phyloP scores from a whole-genome alignment of 2,113 vertebrate genomes.

The Willisornis vidua region DNA sequence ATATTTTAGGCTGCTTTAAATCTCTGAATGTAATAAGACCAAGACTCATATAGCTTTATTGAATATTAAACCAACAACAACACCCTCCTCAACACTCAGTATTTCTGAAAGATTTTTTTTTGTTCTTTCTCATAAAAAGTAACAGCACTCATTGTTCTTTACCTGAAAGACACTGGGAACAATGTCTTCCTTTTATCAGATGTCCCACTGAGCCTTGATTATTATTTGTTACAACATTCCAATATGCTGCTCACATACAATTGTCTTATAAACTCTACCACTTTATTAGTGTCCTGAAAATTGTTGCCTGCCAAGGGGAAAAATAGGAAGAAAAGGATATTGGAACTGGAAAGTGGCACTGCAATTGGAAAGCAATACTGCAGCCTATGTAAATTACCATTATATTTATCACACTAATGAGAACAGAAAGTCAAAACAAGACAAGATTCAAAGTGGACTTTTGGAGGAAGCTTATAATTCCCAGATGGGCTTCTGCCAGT shows the following conservation, averaged over 20 bases:
- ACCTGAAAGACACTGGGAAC: neutral
- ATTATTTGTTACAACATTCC: neutral
- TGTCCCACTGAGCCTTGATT: neutral
- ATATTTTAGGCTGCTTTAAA: neutral
- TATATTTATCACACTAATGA: neutral
- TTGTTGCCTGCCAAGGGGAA: accelerated
- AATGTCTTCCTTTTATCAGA: neutral
- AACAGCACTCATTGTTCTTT: neutral
- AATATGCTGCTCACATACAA: neutral
- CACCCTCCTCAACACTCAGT: neutral
- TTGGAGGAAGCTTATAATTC: neutral
- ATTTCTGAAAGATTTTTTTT: neutral
- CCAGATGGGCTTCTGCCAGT: neutral
- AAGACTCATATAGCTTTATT: neutral
- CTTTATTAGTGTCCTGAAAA: neutral
- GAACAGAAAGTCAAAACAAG: neutral
- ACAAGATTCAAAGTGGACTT: neutral
- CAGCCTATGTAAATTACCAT: neutral
- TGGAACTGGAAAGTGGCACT: neutral
- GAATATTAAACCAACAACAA: neutral
- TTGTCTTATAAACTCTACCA: neutral
- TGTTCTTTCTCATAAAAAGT: neutral
- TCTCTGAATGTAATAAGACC: neutral
- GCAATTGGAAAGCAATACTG: neutral
- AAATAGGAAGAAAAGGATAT: neutral